A percentile compares a stretch with the other conserved stretches of the same genome.
phyloP scores from a whole-genome alignment of 2,888 invertebrate species.

The Conus canariensis region DNA sequence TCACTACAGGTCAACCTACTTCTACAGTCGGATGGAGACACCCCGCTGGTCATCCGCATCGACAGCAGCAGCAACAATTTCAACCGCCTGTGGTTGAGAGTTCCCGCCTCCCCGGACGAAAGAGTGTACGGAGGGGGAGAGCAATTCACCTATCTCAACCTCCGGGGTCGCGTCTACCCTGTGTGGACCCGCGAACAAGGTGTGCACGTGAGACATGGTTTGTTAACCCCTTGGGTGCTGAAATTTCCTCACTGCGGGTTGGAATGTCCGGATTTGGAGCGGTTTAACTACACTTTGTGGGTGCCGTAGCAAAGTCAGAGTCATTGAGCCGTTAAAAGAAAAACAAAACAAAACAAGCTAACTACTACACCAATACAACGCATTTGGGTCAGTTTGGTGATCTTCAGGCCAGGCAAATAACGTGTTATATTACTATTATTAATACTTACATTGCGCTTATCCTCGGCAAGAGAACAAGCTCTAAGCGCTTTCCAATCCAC shows the following conservation, averaged over 20 bases:
- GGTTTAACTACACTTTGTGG: too few relatives aligned
- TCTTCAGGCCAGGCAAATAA: too few relatives aligned
- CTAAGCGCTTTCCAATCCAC: too few relatives aligned
- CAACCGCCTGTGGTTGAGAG: constrained; percentile 67
- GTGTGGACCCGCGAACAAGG: constrained; percentile 76
- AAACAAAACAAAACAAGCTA: too few relatives aligned
- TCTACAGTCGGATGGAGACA: constrained; percentile 45
- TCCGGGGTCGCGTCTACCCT: constrained; percentile 67
- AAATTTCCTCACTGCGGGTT: neutral
- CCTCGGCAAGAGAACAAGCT: too few relatives aligned
- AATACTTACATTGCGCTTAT: too few relatives aligned
- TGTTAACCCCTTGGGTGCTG: neutral
- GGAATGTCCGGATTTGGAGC: too few relatives aligned
- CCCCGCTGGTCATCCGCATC: constrained; percentile 58
- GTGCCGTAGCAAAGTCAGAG: too few relatives aligned
- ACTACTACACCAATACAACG: too few relatives aligned
- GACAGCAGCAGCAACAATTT: constrained; percentile 47
- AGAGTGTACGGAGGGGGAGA: constrained; percentile 73
- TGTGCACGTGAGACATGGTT: constrained; percentile 35
- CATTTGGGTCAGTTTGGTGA: too few relatives aligned
- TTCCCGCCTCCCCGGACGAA: constrained; percentile 62
- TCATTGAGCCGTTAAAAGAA: too few relatives aligned
- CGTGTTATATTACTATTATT: too few relatives aligned
- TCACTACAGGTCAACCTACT: constrained; percentile 27
- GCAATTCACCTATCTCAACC: constrained; percentile 71